These are phyloP conservation scores for Harpagoxenus sublaevis DNA, from an alignment of 2,888 invertebrate species.

Conservation along the genomic window DNA sequence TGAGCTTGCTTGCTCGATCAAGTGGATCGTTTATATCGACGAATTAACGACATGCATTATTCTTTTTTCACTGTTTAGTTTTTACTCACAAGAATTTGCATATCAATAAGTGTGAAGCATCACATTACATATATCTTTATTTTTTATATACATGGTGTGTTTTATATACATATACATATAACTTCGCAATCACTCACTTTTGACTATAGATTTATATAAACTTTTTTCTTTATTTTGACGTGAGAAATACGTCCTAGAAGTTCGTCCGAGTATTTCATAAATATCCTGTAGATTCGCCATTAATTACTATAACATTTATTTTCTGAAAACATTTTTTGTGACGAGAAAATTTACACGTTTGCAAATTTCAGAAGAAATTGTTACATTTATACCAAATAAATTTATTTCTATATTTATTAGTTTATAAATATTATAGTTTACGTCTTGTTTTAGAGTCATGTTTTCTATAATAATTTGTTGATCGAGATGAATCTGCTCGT, in stretches of 20 bases:
- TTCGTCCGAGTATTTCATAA: too few relatives aligned
- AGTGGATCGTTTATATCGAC: slow-evolving; percentile 44
- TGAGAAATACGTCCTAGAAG: too few relatives aligned
- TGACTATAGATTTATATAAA: too few relatives aligned
- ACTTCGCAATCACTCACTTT: too few relatives aligned
- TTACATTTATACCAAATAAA: slow-evolving; percentile 2
- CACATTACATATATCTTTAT: not conserved
- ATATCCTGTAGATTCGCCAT: not conserved
- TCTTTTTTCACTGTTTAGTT: slow-evolving; percentile 15
- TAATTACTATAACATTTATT: slow-evolving; percentile 14
- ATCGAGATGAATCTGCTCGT: not conserved
- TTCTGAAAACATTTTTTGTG: not conserved
- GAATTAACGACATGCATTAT: slow-evolving; percentile 37
- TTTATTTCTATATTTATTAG: not conserved
- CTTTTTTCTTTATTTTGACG: too few relatives aligned
- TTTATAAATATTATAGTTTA: not conserved
- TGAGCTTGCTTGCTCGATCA: slow-evolving; percentile 48
- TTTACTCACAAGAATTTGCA: slow-evolving; percentile 20
- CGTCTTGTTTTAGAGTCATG: not conserved
- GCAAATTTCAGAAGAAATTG: not conserved
- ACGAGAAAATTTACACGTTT: not conserved
- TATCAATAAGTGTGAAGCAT: not conserved
- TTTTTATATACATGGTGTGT: not conserved
- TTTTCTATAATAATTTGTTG: slow-evolving; percentile 25
- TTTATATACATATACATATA: too few relatives aligned